Conservation (phyloP, 2,797 vertebrate genomes). For the Cephalopachus bancanus region DNA sequence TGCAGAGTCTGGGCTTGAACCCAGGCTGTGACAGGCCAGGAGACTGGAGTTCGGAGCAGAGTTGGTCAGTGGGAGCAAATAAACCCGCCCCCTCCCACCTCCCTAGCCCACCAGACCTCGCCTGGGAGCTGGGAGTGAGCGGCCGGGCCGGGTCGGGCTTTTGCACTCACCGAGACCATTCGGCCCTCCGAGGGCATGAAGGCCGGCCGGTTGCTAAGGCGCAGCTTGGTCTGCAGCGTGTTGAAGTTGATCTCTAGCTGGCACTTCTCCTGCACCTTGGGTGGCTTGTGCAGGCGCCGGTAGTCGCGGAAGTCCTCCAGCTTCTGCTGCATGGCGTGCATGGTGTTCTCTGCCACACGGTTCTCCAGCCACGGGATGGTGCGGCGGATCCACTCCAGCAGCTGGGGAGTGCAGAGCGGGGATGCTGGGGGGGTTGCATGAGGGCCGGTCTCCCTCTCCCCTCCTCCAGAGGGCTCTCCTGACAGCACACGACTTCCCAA, state of each 20-base stretch:
- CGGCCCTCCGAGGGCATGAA: slow-evolving; percentile 99
- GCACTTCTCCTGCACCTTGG: slow-evolving; percentile 99
- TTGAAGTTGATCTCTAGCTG: slow-evolving; percentile 99
- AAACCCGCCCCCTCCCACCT: accelerated
- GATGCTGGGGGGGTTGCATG: not conserved
- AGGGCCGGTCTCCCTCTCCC: not conserved
- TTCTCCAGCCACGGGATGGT: slow-evolving; percentile 99
- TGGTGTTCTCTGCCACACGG: slow-evolving; percentile 97
- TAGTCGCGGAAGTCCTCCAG: slow-evolving; percentile 99
- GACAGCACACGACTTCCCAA: not conserved
- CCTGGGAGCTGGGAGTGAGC: too few species aligned
- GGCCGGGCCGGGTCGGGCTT: accelerated
- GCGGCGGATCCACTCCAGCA: slow-evolving; percentile 98
- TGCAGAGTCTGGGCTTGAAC: not conserved
- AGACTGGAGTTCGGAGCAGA: not conserved
- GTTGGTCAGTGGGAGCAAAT: accelerated
- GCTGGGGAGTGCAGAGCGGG: slow-evolving; percentile 84
- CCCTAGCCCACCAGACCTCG: not conserved
- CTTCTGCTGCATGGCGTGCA: slow-evolving; percentile 99
- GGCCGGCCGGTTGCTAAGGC: slow-evolving; percentile 98
- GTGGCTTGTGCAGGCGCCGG: slow-evolving; percentile 97
- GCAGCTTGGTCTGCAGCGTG: slow-evolving; percentile 98
- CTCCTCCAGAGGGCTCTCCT: not conserved
- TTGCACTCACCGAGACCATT: slow-evolving; percentile 96
- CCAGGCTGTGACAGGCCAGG: not conserved